Evolutionary conservation across 1,140 invertebrate species (phyloP).

Genomic region (Dufourea novaeangliae): DNA sequence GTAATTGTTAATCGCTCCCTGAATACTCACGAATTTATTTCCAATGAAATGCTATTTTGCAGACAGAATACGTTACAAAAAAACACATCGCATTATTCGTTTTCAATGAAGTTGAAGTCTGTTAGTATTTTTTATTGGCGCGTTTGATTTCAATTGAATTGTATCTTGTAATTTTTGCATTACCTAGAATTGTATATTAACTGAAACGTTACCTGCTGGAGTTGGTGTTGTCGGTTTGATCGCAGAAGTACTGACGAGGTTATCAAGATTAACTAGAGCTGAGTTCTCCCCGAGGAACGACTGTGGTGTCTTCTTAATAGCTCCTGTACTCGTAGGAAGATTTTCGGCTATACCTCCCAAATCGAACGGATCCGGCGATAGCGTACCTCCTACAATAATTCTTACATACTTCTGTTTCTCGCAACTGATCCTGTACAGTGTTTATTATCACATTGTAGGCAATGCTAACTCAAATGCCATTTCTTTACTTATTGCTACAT

Average conservation of each 20-base stretch:
- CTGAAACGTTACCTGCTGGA: conserved; percentile 74
- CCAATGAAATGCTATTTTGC: conserved; percentile 81
- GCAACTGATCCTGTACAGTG: too few species aligned
- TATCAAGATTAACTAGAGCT: conserved; percentile 96
- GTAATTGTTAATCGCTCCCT: conserved; percentile 53
- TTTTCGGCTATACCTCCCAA: conserved; percentile 84
- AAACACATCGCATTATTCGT: conserved; percentile 31
- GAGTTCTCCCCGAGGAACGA: conserved; percentile 97
- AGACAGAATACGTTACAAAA: conserved; percentile 65
- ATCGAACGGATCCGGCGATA: conserved; percentile 87
- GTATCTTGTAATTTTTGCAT: not conserved
- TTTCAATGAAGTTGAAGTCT: not conserved
- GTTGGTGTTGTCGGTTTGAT: conserved; percentile 75
- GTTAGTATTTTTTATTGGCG: conserved; percentile 21
- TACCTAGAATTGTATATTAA: conserved; percentile 3
- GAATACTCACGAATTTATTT: conserved; percentile 81
- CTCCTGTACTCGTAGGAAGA: conserved; percentile 81
- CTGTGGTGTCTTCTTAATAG: conserved; percentile 92
- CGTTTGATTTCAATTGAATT: not conserved
- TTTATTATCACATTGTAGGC: too few species aligned
- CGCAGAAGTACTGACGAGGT: conserved; percentile 89
- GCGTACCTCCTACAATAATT: conserved; percentile 71
- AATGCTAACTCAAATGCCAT: not conserved
- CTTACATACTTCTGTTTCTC: not conserved
- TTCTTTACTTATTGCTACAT: too few species aligned